Conservation (phyloP, 2,888 invertebrate genomes). For the Timema cristinae region DNA sequence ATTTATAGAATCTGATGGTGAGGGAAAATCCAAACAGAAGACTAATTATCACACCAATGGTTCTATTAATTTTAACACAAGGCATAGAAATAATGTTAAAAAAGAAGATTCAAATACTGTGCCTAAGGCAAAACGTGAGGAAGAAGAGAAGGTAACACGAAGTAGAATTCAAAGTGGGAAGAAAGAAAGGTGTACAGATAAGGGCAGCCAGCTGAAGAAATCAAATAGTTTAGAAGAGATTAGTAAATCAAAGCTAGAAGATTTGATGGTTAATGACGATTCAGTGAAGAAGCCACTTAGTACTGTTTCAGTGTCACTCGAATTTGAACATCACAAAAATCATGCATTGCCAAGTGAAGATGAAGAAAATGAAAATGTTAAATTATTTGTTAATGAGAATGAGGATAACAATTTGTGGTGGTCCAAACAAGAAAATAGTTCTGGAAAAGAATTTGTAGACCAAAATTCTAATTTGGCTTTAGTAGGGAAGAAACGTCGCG, state of each 20-base stretch:
- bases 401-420: background rate
- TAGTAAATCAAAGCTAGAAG: constrained; percentile 69
- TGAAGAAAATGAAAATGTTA: background rate
- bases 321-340: background rate
- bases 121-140: constrained; percentile 37
- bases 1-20: constrained; percentile 63
- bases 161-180: constrained; percentile 13
- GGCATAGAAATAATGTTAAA: constrained; percentile 20
- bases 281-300: background rate
- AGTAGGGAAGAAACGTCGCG: constrained; percentile 10
- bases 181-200: constrained; percentile 41
- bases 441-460: background rate
- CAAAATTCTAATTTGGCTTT: no score
- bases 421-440: background rate
- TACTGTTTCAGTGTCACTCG: background rate
- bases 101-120: constrained; percentile 19
- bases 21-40: constrained; percentile 42
- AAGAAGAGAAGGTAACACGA: constrained; percentile 35
- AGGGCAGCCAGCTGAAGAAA: constrained; percentile 56
- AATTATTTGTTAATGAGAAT: background rate
- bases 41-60: constrained; percentile 39
- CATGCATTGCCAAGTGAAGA: background rate
- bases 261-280: constrained; percentile 49
- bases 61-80: constrained; percentile 25
- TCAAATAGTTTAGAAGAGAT: constrained; percentile 79